Base-by-base conservation (phyloP, 2,888 invertebrate genomes). In the Stenurella melanura region DNA sequence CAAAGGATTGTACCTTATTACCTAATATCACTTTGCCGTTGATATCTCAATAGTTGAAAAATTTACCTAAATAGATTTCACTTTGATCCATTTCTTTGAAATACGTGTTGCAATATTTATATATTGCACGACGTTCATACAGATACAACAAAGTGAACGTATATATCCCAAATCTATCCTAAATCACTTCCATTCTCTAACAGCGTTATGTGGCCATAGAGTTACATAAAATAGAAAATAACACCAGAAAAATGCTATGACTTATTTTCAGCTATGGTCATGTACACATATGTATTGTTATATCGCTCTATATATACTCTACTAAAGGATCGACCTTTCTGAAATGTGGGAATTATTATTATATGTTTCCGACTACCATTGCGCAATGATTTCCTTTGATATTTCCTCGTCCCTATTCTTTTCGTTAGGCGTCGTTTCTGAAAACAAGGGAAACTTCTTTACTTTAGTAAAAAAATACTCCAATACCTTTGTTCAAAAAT, bases 401-500 rank as follows among this genome's bases (percentile, higher is more conserved):
- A 50, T 50, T n/a, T 50, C 50, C n/a, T 50, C 50, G n/a, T n/a
- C n/a, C 3, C n/a, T 50, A 50, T 50, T 50, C n/a, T 50, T n/a
- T 50, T 50, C 15, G n/a, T 2, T 50, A 5, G 4, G 50, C n/a
- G n/a, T 15, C 4, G 12, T n/a, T 50, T 50, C 5, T n/a, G n/a
- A 12, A 50, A 50, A n/a, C n/a, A n/a, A n/a, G n/a, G 50, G 42
- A 12, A 50, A 50, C 50, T 50, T 50, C 50, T 50, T 15, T 7
- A 6, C n/a, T 5, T 50, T 50, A 50, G n/a, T n/a, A n/a, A 50
- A 50, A 42, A 50, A 50, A n/a, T 50, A 50, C n/a, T 1, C 50
- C 50, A 50, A 50, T 50, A 50, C 50, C 50, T 50, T 50, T 50
- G 50, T 50, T n/a, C 50, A n/a, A 50, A 50, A 50, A 50, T 50